Evolutionary conservation across 2,888 invertebrate species (phyloP).

Genomic region (Synanthedon myopaeformis): DNA sequence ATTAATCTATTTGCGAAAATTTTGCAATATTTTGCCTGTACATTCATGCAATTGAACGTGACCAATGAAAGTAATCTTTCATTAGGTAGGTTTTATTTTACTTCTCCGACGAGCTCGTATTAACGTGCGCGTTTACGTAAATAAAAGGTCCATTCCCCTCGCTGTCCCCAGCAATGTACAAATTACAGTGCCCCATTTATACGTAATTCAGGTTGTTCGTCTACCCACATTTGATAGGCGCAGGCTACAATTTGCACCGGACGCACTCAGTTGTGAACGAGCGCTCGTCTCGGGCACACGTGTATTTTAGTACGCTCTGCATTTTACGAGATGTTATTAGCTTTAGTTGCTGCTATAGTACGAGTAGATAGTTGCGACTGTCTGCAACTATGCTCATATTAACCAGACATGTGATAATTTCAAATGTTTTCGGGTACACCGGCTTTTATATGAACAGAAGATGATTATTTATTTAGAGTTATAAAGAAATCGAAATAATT

Average conservation of each 20-base stretch:
- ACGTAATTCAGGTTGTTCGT: conserved; percentile 43
- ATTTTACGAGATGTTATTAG: conserved; percentile 32
- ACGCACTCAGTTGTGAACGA: conserved; percentile 37
- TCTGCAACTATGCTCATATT: background rate
- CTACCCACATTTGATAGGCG: conserved; percentile 31
- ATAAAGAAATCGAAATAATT: no score
- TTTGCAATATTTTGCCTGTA: no score
- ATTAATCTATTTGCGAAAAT: no score
- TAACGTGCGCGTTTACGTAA: conserved; percentile 1
- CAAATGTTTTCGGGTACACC: background rate
- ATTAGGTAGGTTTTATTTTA: background rate
- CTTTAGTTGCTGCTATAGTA: conserved; percentile 4
- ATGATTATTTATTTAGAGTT: no score
- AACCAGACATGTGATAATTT: background rate
- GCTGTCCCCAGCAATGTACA: conserved; percentile 30
- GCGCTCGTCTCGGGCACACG: conserved; percentile 29
- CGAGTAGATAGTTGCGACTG: conserved; percentile 4
- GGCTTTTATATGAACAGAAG: no score
- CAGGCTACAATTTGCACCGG: conserved; percentile 53
- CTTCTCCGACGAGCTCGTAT: background rate
- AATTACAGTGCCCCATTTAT: conserved; percentile 48
- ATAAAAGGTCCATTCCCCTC: conserved; percentile 30
- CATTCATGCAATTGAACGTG: no score
- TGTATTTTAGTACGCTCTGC: conserved; percentile 52
- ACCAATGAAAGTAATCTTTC: no score